Base-by-base conservation (phyloP, 2,888 invertebrate genomes). In the Aphidius colemani region DNA sequence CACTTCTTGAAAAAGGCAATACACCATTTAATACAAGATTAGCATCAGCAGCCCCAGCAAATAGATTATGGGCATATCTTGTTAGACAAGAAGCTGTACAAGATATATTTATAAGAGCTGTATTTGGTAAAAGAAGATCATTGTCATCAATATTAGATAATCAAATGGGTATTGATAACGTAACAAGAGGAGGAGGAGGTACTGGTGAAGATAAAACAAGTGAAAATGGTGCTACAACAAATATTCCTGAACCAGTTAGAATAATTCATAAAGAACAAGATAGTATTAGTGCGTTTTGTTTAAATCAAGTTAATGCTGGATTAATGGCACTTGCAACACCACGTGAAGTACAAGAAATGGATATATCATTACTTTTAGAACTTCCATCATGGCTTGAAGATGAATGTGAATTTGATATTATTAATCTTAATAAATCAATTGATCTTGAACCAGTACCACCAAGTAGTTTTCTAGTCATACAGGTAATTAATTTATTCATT, bases 231-330 rank as follows among this genome's bases (percentile, higher is more conserved):
- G 13, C 13, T 18, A 82, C 82, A 6, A 79, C 76, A n/a, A 81
- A 82, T 66, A 79, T 88, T 65, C 86, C 89, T 65, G 95, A 95
- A 77, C 95, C 95, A 8, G 94, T 96, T 66, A 88, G 97, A 71
- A 95, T 99, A 73, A 95, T 99, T 71, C 98, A 99, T 83, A 98
- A 98, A 84, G 99, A 99, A 79, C 97, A 97, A 84, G 99, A 99
- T 83, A 94, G 96, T 63, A 97, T 99, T 72, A 91, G 96, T 61
- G 95, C 98, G 44, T 99, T 99, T 86, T 97, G 98, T 79, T 87
- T 98, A 65, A 98, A 97, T 83, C 92, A 94, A 87, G 89, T 92
- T 13, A 91, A 90, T 71, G 87, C 89, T 60, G 94, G 95, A 45
- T 84, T 93, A 69, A 88, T 99, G 71, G 94, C 96, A 0, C 88